Conservation (phyloP, 2,113 vertebrate species). For the Lycaon pictus region DNA sequence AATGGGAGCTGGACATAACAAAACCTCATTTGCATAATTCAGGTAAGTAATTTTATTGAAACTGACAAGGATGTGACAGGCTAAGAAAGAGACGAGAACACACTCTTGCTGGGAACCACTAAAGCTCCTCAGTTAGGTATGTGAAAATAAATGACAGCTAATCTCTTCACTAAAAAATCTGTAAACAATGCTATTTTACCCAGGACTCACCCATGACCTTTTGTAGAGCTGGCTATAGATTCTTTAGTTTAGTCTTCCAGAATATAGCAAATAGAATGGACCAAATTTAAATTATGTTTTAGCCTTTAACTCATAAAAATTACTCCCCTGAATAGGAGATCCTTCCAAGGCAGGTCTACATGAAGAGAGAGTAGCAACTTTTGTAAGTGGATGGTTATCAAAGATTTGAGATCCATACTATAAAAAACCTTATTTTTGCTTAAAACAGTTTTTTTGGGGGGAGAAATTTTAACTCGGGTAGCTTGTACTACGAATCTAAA, state of each 20-base stretch:
- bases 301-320: conserved; percentile 76
- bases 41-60: conserved; percentile 99
- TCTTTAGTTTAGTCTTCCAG: conserved; percentile 81
- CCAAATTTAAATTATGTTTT: conserved; percentile 75
- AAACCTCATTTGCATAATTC: conserved; percentile 98
- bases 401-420: conserved; percentile 20
- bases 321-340: conserved; percentile 1
- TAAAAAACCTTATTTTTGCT: conserved; percentile 48
- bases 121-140: conserved; percentile 90
- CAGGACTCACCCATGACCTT: conserved; percentile 91
- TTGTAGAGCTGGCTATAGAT: conserved; percentile 85
- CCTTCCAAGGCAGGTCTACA: conserved; percentile 11
- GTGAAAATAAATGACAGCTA: conserved; percentile 97
- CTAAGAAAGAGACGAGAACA: conserved; percentile 92
- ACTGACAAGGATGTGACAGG: conserved; percentile 98
- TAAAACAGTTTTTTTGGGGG: conserved; percentile 20
- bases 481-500: conserved; percentile 66
- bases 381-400: not conserved
- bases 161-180: conserved; percentile 97
- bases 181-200: conserved; percentile 97
- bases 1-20: conserved; percentile 91
- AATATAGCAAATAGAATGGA: conserved; percentile 80
- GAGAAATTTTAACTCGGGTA: not conserved
- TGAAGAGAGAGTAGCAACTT: conserved; percentile 8
- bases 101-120: conserved; percentile 91